phyloP scores from a whole-genome alignment of 2,113 vertebrate genomes.

The Cacatua alba region DNA sequence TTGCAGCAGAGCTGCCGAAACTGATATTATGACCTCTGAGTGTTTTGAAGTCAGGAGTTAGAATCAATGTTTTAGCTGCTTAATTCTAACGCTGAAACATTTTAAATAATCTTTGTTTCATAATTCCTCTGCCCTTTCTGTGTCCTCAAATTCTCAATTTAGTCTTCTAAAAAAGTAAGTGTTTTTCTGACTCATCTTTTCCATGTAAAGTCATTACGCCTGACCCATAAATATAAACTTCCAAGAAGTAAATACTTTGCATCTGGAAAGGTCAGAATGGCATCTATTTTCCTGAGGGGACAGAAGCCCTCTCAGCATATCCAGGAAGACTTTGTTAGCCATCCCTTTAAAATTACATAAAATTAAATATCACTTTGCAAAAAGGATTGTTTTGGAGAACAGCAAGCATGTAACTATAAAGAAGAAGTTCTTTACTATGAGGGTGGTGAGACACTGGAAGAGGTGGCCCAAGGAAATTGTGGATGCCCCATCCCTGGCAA shows the following conservation, averaged over 20 bases:
- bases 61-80: neutral
- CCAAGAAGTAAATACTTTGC: conserved; percentile 8
- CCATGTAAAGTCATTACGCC: neutral
- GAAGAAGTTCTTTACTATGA: neutral
- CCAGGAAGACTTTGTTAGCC: neutral
- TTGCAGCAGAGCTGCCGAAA: neutral
- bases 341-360: neutral
- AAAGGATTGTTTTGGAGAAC: neutral
- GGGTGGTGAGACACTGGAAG: neutral
- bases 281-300: neutral
- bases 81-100: neutral
- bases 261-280: neutral
- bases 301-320: neutral
- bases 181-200: conserved; percentile 16
- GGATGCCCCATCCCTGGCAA: neutral
- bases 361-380: neutral
- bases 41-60: neutral
- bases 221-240: conserved; percentile 27
- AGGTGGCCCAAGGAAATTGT: neutral
- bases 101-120: neutral
- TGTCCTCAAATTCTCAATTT: conserved; percentile 12
- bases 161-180: neutral
- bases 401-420: neutral
- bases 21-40: neutral
- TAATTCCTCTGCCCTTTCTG: neutral